phyloP scores from a whole-genome alignment of 1,140 invertebrate genomes.

The Macrobrachium nipponense region DNA sequence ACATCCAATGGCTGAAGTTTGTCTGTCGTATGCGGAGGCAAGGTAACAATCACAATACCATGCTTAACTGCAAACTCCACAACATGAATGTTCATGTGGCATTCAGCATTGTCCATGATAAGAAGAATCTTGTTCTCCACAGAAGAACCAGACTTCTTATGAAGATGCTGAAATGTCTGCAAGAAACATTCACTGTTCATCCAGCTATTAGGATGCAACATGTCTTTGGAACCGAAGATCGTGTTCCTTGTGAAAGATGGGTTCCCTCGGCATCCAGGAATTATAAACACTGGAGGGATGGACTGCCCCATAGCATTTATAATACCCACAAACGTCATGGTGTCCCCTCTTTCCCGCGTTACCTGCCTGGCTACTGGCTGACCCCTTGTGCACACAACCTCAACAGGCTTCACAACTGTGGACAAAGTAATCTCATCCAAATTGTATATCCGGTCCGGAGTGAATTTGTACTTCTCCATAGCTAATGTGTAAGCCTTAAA shows the following conservation, averaged over 20 bases:
- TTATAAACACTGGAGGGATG: slow-evolving; percentile 37
- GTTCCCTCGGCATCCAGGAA: slow-evolving; percentile 36
- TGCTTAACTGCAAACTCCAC: slow-evolving; percentile 65
- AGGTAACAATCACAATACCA: slow-evolving; percentile 67
- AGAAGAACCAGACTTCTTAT: slow-evolving; percentile 13
- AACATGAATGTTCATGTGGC: slow-evolving; percentile 40
- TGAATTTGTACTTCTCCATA: slow-evolving; percentile 30
- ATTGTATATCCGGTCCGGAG: slow-evolving; percentile 31
- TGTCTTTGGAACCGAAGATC: slow-evolving; percentile 25
- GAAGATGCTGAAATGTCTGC: slow-evolving; percentile 33
- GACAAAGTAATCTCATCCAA: slow-evolving; percentile 31
- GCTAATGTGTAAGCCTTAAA: no score
- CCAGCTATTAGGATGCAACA: slow-evolving; percentile 26
- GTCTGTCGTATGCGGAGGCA: slow-evolving; percentile 68
- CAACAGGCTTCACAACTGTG: slow-evolving; percentile 36
- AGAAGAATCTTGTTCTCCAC: slow-evolving; percentile 37
- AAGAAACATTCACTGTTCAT: slow-evolving; percentile 47
- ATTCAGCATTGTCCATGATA: slow-evolving; percentile 51
- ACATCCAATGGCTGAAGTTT: slow-evolving; percentile 71
- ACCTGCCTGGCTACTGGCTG: slow-evolving; percentile 38
- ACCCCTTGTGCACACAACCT: slow-evolving; percentile 32
- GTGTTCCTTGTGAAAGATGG: slow-evolving; percentile 31
- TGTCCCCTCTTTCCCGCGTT: slow-evolving; percentile 18
- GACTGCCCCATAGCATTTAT: slow-evolving; percentile 21
- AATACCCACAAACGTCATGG: slow-evolving; percentile 31